These are phyloP conservation scores for Pseudonaja textilis DNA, from an alignment of 2,113 vertebrate species.

Conservation along the genomic window DNA sequence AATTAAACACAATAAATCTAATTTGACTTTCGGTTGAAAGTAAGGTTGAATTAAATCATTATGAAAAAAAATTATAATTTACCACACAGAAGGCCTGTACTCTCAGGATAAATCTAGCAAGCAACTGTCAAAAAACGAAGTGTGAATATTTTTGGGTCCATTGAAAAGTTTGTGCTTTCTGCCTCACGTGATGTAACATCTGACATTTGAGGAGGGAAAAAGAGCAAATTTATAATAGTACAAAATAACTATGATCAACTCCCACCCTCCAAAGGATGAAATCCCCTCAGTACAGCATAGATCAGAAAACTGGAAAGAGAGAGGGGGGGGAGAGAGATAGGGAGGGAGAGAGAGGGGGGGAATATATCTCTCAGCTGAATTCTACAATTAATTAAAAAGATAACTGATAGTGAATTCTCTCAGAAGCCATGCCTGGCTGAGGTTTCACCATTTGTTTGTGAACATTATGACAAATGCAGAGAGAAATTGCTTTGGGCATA, in stretches of 20 bases:
- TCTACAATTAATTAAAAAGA: constrained; percentile 40
- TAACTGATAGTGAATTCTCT: constrained; percentile 36
- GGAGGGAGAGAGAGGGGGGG: no score
- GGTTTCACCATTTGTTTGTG: constrained; percentile 28
- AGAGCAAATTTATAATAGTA: neutral
- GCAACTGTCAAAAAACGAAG: no score
- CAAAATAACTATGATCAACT: neutral
- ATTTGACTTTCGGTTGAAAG: no score
- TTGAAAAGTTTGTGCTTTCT: neutral
- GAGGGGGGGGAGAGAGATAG: no score
- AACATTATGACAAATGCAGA: constrained; percentile 7
- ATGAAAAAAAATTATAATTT: neutral
- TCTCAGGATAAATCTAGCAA: neutral
- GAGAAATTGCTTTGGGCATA: constrained; percentile 30
- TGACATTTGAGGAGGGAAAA: neutral
- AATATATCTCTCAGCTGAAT: neutral
- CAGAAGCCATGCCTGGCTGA: constrained; percentile 3
- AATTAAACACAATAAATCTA: no score
- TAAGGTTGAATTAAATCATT: no score
- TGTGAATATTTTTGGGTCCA: neutral
- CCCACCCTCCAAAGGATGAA: neutral
- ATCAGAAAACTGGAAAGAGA: neutral
- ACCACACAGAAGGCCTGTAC: neutral
- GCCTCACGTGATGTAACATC: neutral
- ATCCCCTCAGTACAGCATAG: neutral